Conservation (phyloP, 2,888 invertebrate species). For the Tinea pellionella region DNA sequence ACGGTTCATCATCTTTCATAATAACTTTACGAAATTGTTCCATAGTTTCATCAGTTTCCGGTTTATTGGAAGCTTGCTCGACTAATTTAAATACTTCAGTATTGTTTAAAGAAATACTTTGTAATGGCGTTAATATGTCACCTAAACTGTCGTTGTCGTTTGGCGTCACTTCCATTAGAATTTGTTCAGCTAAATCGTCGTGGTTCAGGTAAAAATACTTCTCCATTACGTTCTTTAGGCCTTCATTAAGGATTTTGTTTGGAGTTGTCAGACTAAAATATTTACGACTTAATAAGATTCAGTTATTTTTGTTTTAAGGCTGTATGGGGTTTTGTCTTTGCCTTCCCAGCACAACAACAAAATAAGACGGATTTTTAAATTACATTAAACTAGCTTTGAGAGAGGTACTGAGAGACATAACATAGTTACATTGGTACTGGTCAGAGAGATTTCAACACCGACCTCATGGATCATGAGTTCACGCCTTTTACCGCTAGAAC, state of each 20-base stretch:
- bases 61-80: slow-evolving; percentile 15
- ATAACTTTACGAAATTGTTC: slow-evolving; percentile 37
- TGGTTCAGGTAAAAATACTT: slow-evolving; percentile 29
- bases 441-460: too few relatives aligned
- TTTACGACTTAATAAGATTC: too few relatives aligned
- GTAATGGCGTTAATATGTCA: slow-evolving; percentile 33
- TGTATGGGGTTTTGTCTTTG: too few relatives aligned
- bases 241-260: slow-evolving; percentile 25
- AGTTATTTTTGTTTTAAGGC: too few relatives aligned
- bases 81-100: neutral
- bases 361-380: too few relatives aligned
- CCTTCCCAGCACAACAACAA: too few relatives aligned
- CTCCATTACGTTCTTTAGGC: slow-evolving; percentile 25
- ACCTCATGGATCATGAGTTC: too few relatives aligned
- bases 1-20: slow-evolving; percentile 21
- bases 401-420: too few relatives aligned
- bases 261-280: slow-evolving; percentile 27
- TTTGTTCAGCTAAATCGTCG: slow-evolving; percentile 28
- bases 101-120: slow-evolving; percentile 26
- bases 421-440: too few relatives aligned
- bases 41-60: slow-evolving; percentile 26
- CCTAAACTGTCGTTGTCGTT: slow-evolving; percentile 33
- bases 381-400: too few relatives aligned
- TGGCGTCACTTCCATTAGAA: slow-evolving; percentile 34
- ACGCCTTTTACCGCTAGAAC: too few relatives aligned